A percentile compares a stretch with the other conserved stretches of the same genome.
Conservation (phyloP, 1,140 invertebrate genomes). For the Leucophenga varia region DNA sequence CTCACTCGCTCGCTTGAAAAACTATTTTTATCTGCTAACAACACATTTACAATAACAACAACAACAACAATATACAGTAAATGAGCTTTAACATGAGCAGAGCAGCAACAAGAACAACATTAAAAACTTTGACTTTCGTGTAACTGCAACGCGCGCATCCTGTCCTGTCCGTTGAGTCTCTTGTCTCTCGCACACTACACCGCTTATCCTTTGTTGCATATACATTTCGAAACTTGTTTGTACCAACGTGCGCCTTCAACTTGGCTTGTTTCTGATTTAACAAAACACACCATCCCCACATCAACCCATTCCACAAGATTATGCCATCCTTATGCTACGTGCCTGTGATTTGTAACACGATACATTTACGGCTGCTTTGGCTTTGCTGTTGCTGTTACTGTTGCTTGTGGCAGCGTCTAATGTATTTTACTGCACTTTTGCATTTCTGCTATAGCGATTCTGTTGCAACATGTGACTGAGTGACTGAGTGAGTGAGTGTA, state of each 20-base stretch:
- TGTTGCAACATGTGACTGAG: slow-evolving; percentile 12
- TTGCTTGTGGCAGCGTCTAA: too few species aligned
- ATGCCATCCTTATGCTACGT: not conserved
- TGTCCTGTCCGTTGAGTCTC: too few species aligned
- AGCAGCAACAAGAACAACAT: slow-evolving; percentile 14
- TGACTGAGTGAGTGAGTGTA: too few species aligned
- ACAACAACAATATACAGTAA: slow-evolving; percentile 18
- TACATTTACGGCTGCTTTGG: slow-evolving; percentile 40
- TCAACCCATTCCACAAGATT: not conserved
- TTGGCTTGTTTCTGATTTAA: too few species aligned
- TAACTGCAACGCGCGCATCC: too few species aligned
- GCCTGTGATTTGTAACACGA: slow-evolving; percentile 49
- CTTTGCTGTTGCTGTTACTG: slow-evolving; percentile 22
- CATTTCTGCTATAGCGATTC: slow-evolving; percentile 13
- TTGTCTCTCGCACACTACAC: slow-evolving; percentile 49
- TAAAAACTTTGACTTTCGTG: too few species aligned
- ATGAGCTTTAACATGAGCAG: slow-evolving; percentile 19
- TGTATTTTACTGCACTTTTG: slow-evolving; percentile 45
- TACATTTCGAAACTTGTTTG: slow-evolving; percentile 48
- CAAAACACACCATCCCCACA: too few species aligned
- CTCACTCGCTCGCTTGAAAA: not conserved
- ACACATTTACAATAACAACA: not conserved
- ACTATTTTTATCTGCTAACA: slow-evolving; percentile 39
- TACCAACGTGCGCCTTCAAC: not conserved
- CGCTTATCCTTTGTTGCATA: slow-evolving; percentile 26